Evolutionary conservation across 2,888 invertebrate genomes (phyloP).

Genomic region (Pandemis heparana): DNA sequence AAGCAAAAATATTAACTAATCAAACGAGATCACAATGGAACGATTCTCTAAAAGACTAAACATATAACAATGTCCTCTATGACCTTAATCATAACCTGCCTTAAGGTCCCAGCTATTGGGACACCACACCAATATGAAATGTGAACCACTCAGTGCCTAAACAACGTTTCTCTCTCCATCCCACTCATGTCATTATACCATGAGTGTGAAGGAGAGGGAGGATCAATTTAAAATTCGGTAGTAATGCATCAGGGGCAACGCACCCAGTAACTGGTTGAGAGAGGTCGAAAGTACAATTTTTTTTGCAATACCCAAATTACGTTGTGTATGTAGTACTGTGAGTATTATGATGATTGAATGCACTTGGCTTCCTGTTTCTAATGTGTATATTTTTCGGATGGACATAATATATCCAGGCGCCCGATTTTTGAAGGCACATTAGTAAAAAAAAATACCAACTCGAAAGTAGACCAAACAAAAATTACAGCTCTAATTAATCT

Average conservation of each 20-base stretch:
- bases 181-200: constrained; percentile 48
- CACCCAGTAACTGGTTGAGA: constrained; percentile 79
- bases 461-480: too few species aligned
- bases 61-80: constrained; percentile 66
- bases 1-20: not conserved
- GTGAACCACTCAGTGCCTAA: constrained; percentile 68
- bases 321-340: constrained; percentile 61
- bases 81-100: constrained; percentile 82
- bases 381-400: not conserved
- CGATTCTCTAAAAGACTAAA: constrained; percentile 42
- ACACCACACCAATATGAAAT: constrained; percentile 71
- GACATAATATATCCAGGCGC: not conserved
- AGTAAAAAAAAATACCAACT: too few species aligned
- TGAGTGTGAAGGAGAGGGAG: constrained; percentile 63
- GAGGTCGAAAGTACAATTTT: constrained; percentile 84
- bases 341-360: constrained; percentile 13
- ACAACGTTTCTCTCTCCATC: constrained; percentile 62
- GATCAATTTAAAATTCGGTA: constrained; percentile 76
- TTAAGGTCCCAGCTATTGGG: constrained; percentile 76
- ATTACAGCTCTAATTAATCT: too few species aligned
- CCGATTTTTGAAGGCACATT: too few species aligned
- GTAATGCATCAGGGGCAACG: constrained; percentile 77
- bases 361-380: not conserved
- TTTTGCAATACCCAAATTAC: constrained; percentile 60
- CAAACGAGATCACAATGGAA: not conserved